Percentiles rank a stretch among this genome's conserved stretches.
These are phyloP conservation scores for Desmodus rotundus DNA, from an alignment of 2,113 vertebrate species.

Conservation along the genomic window DNA sequence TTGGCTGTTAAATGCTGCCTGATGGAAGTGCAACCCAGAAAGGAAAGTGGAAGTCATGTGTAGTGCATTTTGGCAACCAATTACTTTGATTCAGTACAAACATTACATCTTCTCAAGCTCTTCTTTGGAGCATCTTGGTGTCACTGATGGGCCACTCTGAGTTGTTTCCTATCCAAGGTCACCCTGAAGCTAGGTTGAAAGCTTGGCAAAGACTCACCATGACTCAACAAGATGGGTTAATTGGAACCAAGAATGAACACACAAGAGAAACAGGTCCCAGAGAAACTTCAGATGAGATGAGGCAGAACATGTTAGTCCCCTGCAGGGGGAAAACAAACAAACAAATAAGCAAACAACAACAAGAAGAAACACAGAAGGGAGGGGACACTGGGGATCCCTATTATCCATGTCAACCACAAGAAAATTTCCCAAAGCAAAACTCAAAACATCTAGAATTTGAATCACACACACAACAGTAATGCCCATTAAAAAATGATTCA, in stretches of 20 bases:
- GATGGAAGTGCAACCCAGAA: neutral
- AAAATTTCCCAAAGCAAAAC: neutral
- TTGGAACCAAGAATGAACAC: neutral
- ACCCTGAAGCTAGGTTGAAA: neutral
- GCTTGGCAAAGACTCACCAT: neutral
- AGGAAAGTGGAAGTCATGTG: neutral
- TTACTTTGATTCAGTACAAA: neutral
- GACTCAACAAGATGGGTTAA: neutral
- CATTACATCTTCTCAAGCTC: neutral
- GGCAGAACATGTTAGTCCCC: neutral
- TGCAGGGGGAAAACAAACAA: neutral
- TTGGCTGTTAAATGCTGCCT: neutral
- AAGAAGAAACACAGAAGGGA: neutral
- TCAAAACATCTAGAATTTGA: neutral
- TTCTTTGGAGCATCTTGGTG: neutral
- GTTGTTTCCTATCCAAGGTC: neutral
- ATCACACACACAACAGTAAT: neutral
- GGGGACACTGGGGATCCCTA: neutral
- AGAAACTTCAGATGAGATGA: neutral
- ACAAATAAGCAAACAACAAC: neutral
- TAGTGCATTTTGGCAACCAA: neutral
- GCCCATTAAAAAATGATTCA: neutral
- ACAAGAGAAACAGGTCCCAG: neutral
- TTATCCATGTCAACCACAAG: neutral
- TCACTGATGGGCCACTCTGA: neutral